These are phyloP conservation scores for Actenoides lindsayi DNA, from an alignment of 2,113 vertebrate species.

Conservation along the genomic window DNA sequence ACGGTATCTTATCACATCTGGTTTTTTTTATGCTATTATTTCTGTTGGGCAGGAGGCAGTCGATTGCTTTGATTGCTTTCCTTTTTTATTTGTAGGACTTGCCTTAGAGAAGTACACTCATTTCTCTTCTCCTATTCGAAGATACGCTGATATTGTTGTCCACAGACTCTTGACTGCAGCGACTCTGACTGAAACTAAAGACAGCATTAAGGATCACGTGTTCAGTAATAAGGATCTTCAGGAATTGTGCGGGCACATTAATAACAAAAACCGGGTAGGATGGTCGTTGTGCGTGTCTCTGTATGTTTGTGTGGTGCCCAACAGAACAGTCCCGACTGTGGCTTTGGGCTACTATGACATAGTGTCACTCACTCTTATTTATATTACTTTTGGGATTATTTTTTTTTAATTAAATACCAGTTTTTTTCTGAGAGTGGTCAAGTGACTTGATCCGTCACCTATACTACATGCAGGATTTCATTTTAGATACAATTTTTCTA, in stretches of 20 bases:
- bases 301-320: rapidly evolving
- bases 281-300: rapidly evolving
- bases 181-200: constrained; percentile 62
- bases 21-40: not conserved
- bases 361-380: not conserved
- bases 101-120: constrained; percentile 95
- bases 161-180: constrained; percentile 88
- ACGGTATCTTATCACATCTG: constrained; percentile 69
- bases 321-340: rapidly evolving
- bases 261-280: constrained; percentile 89
- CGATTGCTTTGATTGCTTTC: not conserved
- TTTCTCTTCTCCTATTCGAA: constrained; percentile 97
- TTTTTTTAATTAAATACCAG: not conserved
- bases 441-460: not conserved
- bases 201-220: constrained; percentile 13
- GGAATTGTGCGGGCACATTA: constrained; percentile 88
- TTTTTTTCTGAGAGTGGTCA: not conserved
- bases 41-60: not conserved
- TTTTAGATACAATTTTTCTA: not conserved
- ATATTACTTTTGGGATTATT: not conserved
- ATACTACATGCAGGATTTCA: not conserved
- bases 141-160: constrained; percentile 91
- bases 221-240: constrained; percentile 85
- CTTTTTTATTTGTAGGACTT: constrained; percentile 79
- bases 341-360: not conserved